Percentiles rank a stretch among this genome's conserved stretches.
Conservation (phyloP, 92 coral and sea anemone species). For the Palythoa grandiflora region DNA sequence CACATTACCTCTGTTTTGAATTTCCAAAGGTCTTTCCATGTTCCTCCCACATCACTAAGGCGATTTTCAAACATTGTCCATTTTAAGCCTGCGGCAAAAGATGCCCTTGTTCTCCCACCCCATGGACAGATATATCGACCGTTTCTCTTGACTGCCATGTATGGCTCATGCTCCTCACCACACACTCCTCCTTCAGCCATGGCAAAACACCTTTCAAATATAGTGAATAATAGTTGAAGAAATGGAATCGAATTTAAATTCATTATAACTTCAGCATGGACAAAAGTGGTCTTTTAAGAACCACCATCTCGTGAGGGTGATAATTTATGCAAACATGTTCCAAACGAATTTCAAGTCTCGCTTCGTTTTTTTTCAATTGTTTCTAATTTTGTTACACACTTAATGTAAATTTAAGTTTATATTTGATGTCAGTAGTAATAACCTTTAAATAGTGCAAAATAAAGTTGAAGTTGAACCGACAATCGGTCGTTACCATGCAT, state of each 20-base stretch:
- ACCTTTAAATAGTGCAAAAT: too few relatives aligned
- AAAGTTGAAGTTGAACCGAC: too few relatives aligned
- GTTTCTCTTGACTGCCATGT: constrained; percentile 62
- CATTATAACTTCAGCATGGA: too few relatives aligned
- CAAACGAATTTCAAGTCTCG: too few relatives aligned
- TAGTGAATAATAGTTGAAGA: not conserved
- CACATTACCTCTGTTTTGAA: constrained; percentile 30
- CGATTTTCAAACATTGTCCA: constrained; percentile 56
- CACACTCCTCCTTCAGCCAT: constrained; percentile 35
- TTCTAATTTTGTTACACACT: too few relatives aligned
- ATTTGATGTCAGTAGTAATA: too few relatives aligned
- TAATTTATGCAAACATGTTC: too few relatives aligned
- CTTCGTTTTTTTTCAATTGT: too few relatives aligned
- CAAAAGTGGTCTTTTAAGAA: too few relatives aligned
- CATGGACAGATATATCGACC: constrained; percentile 75
- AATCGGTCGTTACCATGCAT: too few relatives aligned
- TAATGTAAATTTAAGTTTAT: too few relatives aligned
- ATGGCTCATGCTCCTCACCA: constrained; percentile 14
- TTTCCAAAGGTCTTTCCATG: constrained; percentile 15
- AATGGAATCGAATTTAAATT: not conserved
- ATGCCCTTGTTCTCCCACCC: constrained; percentile 57
- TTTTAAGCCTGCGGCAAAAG: constrained; percentile 47
- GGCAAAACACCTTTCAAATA: not conserved
- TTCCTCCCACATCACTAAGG: constrained; percentile 53
- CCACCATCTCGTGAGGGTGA: too few relatives aligned